Evolutionary conservation across 2,113 vertebrate species (phyloP).

Genomic region (Oreamnos americanus): DNA sequence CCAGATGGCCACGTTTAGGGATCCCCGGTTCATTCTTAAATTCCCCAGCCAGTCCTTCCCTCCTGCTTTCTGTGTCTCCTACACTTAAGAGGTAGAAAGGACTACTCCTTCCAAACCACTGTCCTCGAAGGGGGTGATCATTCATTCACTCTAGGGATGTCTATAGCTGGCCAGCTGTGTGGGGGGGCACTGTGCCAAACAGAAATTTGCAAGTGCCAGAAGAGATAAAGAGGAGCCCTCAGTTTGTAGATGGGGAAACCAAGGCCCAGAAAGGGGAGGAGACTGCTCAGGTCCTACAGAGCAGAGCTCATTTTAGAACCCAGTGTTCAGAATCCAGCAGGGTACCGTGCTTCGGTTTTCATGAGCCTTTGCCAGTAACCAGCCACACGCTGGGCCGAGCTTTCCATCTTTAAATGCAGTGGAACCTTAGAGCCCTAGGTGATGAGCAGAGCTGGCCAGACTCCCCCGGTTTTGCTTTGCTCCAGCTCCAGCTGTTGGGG

Average conservation of each 20-base stretch:
- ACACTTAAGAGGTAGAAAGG: background rate
- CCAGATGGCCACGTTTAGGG: background rate
- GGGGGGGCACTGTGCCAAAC: rapidly evolving
- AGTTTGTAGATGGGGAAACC: background rate
- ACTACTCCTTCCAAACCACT: background rate
- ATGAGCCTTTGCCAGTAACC: rapidly evolving
- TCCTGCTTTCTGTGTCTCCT: background rate
- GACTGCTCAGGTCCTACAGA: no score
- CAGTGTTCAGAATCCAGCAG: background rate
- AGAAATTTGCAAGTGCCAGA: background rate
- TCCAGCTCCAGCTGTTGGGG: background rate
- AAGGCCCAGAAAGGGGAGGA: background rate
- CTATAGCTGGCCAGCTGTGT: background rate
- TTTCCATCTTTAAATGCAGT: rapidly evolving
- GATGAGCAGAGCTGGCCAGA: rapidly evolving
- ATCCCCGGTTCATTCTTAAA: background rate
- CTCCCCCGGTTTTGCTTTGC: background rate
- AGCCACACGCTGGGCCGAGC: background rate
- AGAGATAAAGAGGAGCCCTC: background rate
- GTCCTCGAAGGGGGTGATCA: rapidly evolving
- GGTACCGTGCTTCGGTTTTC: background rate
- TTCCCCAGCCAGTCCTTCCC: background rate
- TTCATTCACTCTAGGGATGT: background rate
- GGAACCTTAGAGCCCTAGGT: rapidly evolving
- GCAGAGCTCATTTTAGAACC: background rate